Conservation (phyloP, 2,797 vertebrate genomes). For the Squalus acanthias region DNA sequence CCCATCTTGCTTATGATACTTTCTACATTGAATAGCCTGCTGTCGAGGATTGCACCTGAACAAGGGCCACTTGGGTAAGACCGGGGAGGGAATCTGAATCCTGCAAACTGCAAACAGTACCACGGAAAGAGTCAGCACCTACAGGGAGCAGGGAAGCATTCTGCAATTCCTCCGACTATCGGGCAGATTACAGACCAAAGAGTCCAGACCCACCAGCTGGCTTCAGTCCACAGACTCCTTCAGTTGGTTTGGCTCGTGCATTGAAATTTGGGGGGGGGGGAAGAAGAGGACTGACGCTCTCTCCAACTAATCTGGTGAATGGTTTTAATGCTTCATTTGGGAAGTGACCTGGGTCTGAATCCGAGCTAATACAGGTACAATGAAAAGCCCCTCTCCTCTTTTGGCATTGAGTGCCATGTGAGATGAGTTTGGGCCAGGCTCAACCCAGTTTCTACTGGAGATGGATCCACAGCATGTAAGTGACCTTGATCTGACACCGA, state of each 20-base stretch:
- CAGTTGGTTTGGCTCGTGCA: background rate
- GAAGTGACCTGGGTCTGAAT: background rate
- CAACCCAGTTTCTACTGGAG: background rate
- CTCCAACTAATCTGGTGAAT: background rate
- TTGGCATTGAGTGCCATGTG: background rate
- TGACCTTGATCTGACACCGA: background rate
- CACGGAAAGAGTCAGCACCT: background rate
- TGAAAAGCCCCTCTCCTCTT: background rate
- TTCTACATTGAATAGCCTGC: background rate
- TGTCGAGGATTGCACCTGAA: background rate
- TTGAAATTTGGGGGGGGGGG: background rate
- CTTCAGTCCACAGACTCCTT: background rate
- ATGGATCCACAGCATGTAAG: background rate
- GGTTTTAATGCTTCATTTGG: background rate
- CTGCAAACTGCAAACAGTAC: background rate
- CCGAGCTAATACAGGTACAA: background rate
- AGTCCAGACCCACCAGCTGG: background rate
- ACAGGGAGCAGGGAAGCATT: background rate
- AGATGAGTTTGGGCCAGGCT: background rate
- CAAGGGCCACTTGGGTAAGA: background rate
- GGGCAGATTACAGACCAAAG: background rate
- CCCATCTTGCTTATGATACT: background rate
- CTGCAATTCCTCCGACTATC: background rate
- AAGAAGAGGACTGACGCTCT: background rate
- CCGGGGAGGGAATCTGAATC: background rate